Base-by-base conservation (phyloP, 37 sponge, comb jelly and placozoan genomes). In the Bolinopsis microptera region DNA sequence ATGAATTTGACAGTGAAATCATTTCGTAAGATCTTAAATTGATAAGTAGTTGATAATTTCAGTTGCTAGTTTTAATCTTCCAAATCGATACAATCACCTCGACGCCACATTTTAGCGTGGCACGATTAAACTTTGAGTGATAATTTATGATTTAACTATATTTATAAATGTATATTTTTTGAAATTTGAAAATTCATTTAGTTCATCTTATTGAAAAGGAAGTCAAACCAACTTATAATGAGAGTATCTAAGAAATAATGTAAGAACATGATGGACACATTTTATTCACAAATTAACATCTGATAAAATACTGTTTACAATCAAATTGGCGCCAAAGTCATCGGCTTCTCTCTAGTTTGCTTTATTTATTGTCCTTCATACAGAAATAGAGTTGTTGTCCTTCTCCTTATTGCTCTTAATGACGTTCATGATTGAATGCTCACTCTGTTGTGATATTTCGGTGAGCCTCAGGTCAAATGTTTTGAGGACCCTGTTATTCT, bases 351-450 rank as follows among this genome's bases (percentile, higher is more conserved):
- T n/a, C n/a, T n/a, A n/a, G n/a, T n/a, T n/a, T n/a, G n/a, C n/a
- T n/a, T n/a, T n/a, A n/a, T n/a, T n/a, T n/a, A n/a, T n/a, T n/a
- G n/a, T n/a, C n/a, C n/a, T n/a, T n/a, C n/a, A n/a, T n/a, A n/a
- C n/a, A n/a, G n/a, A n/a, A n/a, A 13, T 13, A 48, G 61, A 48
- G 9, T 13, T 13, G 13, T 13, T 48, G 61, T 13, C 36, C 90
- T 86, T 41, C 18, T 94, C 94, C 21, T 94, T 92, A 76, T 98
- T 98, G 41, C 41, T 38, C 40, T 95, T 95, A 38, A 97, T 93
- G 32, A 94, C 93, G 80, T 98, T 96, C 67, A 96, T 96, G 82
- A 98, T 98, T 69, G 93, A 94, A 93, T 98, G 97, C 92, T 98
- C 98, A 83, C 95, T 98, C 94, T 98, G 96, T 83, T 96, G 95